Evolutionary conservation across 1,140 invertebrate genomes (phyloP).

Genomic region (Aplysia californica): DNA sequence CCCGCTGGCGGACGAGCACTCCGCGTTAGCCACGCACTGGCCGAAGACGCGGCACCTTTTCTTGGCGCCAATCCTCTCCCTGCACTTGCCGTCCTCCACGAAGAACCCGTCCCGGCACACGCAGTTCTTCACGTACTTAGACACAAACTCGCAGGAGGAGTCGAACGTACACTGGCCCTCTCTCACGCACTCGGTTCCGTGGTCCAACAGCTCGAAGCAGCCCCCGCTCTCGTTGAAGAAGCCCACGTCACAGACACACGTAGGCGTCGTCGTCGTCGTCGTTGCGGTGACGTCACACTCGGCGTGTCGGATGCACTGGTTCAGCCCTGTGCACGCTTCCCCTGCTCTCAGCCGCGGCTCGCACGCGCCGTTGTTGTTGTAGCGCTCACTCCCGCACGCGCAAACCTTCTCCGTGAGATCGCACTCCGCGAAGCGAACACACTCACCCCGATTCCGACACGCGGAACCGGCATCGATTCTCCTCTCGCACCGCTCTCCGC

Average conservation of each 20-base stretch:
- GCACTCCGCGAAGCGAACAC: constrained; percentile 24
- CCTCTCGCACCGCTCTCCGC: neutral
- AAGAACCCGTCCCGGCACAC: constrained; percentile 22
- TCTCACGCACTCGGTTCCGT: constrained; percentile 16
- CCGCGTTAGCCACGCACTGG: constrained; percentile 27
- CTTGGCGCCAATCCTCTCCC: constrained; percentile 2
- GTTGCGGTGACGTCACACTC: constrained; percentile 22
- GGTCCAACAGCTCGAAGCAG: constrained; percentile 24
- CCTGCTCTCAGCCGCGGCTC: neutral
- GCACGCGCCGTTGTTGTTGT: constrained; percentile 27
- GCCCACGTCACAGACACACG: constrained; percentile 18
- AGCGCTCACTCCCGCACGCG: constrained; percentile 17
- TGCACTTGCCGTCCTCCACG: constrained; percentile 21
- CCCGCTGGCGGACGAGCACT: constrained; percentile 10
- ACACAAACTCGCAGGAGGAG: constrained; percentile 19
- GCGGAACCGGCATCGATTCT: constrained; percentile 12
- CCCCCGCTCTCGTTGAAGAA: constrained; percentile 24
- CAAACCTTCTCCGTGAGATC: neutral
- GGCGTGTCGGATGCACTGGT: constrained; percentile 27
- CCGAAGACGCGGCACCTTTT: constrained; percentile 22
- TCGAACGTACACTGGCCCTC: constrained; percentile 30
- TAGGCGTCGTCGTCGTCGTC: too few species aligned
- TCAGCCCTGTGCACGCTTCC: neutral
- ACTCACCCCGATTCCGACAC: constrained; percentile 26
- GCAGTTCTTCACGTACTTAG: constrained; percentile 10